Percentiles rank a stretch among this genome's conserved stretches.
Evolutionary conservation across 2,797 vertebrate genomes (phyloP).

Genomic region (Megalops cyprinoides): DNA sequence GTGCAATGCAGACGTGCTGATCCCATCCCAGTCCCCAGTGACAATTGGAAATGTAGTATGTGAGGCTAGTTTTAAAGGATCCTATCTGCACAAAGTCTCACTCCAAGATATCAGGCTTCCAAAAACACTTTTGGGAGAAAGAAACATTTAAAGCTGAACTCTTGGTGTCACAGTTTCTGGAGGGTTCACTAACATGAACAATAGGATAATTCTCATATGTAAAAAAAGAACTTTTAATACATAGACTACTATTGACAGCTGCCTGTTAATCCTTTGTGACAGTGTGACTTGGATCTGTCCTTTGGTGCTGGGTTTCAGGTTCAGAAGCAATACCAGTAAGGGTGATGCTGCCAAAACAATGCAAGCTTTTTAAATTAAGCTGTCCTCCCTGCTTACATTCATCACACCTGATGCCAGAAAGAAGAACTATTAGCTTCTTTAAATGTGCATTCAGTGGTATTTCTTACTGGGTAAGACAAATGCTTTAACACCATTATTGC

Average conservation of each 20-base stretch:
- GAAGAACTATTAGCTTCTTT: conserved; percentile 1
- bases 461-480: neutral
- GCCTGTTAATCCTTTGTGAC: neutral
- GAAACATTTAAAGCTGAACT: neutral
- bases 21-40: too few species aligned
- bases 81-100: too few species aligned
- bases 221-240: too few species aligned
- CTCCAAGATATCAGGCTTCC: too few species aligned
- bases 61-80: too few species aligned
- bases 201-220: too few species aligned
- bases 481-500: neutral
- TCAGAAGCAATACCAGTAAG: neutral
- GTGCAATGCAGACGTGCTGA: too few species aligned
- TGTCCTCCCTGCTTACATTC: neutral
- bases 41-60: too few species aligned
- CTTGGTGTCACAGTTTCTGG: too few species aligned
- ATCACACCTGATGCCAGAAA: neutral
- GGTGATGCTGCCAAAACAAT: neutral
- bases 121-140: too few species aligned
- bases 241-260: neutral
- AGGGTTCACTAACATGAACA: too few species aligned
- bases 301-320: neutral
- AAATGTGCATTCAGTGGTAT: neutral
- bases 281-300: neutral
- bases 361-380: conserved; percentile 11